Base-by-base conservation (phyloP, 2,888 invertebrate genomes). In the Lasioglossum villosulum region DNA sequence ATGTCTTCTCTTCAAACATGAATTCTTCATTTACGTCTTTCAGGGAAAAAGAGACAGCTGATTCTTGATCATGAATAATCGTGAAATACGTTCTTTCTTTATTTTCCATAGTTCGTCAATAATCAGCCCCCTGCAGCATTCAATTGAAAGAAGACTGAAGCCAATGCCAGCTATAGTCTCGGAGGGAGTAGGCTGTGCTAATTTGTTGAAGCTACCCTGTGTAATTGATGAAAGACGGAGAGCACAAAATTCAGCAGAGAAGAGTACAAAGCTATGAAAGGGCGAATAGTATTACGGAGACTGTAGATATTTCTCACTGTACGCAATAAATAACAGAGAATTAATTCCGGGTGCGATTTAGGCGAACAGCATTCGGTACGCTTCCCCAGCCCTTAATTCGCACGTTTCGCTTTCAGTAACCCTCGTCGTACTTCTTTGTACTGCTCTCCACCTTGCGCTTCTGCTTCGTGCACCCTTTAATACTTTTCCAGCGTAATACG, bases 381-480 rank as follows among this genome's bases (percentile, higher is more conserved):
- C 2, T 30, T 30, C 63, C 80, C 85, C 84, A 39, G 84, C 8
- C 63, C 8, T 63, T 86, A 90, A 88, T 92, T 91, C 92, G 84
- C 91, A 87, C 87, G 89, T 89, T 83, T 86, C 87, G 83, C 83
- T 82, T 86, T 84, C 80, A 83, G 78, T 73, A 75, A 85, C 88
- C 88, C 85, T 90, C 86, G 79, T 75, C 71, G 80, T 71, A 66
- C 70, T 87, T 75, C 86, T 82, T 81, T 78, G 83, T 80, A 72
- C 83, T 30, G 68, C 27, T 34, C 59, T 70, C 87, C 74, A 74
- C 66, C 23, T 37, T 34, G 68, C 63, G 70, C 37, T 68, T 78
- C 75, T 30, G 63, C 68, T 66, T 45, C 52, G 23, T 10, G 73
- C 68, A 81, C 79, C 87, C 86, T 81, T 84, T 88, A 86, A 88